These are phyloP conservation scores for Hippopotamus amphibius DNA, from an alignment of 2,113 vertebrate genomes.

Conservation along the genomic window DNA sequence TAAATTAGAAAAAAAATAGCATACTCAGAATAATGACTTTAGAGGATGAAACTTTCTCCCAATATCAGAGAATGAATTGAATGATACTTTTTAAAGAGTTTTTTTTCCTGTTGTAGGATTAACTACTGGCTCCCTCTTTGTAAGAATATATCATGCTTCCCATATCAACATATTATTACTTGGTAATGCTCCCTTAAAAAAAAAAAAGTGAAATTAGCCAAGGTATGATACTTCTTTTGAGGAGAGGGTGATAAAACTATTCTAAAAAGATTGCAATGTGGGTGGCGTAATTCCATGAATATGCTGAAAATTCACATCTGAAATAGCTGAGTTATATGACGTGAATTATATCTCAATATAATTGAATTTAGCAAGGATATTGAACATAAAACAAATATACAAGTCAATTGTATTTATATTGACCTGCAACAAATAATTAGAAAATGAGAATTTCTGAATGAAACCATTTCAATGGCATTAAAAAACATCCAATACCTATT, in stretches of 20 bases:
- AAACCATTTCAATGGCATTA: neutral
- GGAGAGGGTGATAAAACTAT: neutral
- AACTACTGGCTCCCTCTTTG: neutral
- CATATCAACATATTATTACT: neutral
- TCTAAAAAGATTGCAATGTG: rapidly evolving
- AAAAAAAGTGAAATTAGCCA: too few relatives aligned
- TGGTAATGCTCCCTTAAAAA: neutral
- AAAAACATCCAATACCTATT: neutral
- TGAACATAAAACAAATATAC: neutral
- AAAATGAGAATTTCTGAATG: neutral
- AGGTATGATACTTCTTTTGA: rapidly evolving
- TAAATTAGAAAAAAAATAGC: neutral
- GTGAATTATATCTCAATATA: neutral
- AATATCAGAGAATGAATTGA: neutral
- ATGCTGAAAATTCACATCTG: neutral
- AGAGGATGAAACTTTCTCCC: neutral
- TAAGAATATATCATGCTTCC: neutral
- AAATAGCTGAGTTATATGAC: neutral
- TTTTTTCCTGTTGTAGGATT: neutral
- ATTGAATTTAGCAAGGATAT: neutral
- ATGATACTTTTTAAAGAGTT: neutral
- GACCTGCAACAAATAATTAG: neutral
- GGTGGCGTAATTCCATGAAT: too few relatives aligned
- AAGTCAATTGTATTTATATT: neutral
- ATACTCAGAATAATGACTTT: neutral